Evolutionary conservation across 2,888 invertebrate genomes (phyloP), one percentile per base, ranked within the genome.

Genomic region (Apeira syringaria): DNA sequence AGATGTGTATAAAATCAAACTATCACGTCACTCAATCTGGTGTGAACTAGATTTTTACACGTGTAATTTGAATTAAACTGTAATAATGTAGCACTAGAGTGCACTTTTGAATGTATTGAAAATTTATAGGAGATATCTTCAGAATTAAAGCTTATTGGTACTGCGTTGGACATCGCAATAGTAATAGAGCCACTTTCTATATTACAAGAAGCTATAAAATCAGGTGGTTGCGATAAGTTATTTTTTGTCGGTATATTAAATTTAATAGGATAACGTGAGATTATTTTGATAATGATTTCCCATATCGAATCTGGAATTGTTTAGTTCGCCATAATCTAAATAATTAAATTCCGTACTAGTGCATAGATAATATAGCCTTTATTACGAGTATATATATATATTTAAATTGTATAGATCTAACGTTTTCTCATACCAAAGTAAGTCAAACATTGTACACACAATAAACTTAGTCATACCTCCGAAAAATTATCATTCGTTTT

Each of bases 101-200:
- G 10, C 32, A 35, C 10, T 36, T 38, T 45, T n/a, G 12, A 20
- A 36, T 31, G 32, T 29, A 22, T 22, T 26, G 4, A 17, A 34
- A 9, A 9, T 24, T 24, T 8, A 25, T 25, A 28, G 38, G 31
- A 34, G 42, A 35, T 24, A 38, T 9, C 28, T 27, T 42, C 38
- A 29, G 37, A 39, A 30, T 42, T 42, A 30, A 27, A 36, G 36
- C 25, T 34, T 38, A 45, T 40, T 36, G 38, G 44, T 44, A 34
- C 44, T 50, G 47, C 43, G 38, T 25, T 47, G 27, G 22, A 40
- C 41, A 39, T 53, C 27, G 42, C 45, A 55, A 43, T 35, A 36
- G 39, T 47, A 51, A 50, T 51, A 51, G 48, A 45, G 32, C 49
- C 49, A 48, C 46, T 53, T 50, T 53, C 53, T 30, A 46, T 40